These are phyloP conservation scores for Pygmarrhopalites habei DNA, from an alignment of 1,140 invertebrate species.

Conservation along the genomic window DNA sequence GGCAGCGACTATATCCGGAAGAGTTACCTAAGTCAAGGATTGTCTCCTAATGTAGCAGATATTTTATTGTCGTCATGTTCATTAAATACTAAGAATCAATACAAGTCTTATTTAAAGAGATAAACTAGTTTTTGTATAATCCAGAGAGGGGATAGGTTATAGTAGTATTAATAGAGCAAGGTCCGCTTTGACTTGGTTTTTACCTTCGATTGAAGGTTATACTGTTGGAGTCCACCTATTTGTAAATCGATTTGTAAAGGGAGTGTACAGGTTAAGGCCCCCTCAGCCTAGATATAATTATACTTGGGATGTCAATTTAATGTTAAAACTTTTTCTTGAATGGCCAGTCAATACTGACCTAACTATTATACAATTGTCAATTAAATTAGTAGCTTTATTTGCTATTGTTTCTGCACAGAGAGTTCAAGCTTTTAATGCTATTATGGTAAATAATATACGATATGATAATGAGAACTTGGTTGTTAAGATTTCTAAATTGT, in stretches of 20 bases:
- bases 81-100: not conserved
- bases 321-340: not conserved
- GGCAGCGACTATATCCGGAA: not conserved
- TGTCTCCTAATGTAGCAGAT: not conserved
- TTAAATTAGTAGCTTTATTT: not conserved
- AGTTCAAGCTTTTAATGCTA: not conserved
- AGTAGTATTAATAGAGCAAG: not conserved
- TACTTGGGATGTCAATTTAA: slow-evolving; percentile 2
- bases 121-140: not conserved
- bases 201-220: not conserved
- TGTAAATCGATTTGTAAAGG: too few relatives aligned
- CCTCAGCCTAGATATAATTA: not conserved
- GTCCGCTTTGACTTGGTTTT: not conserved
- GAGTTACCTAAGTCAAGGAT: not conserved
- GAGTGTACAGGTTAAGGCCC: not conserved
- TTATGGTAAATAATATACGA: not conserved
- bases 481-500: not conserved
- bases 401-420: not conserved
- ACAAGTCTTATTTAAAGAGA: not conserved
- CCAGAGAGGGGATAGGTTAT: not conserved
- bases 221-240: slow-evolving; percentile 7
- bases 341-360: not conserved
- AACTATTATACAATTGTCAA: not conserved
- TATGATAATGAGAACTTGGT: not conserved
- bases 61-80: not conserved